Percentiles rank a stretch among this genome's conserved stretches.
Evolutionary conservation across 2,888 invertebrate species (phyloP).

Genomic region (Ptilodon capucinus): DNA sequence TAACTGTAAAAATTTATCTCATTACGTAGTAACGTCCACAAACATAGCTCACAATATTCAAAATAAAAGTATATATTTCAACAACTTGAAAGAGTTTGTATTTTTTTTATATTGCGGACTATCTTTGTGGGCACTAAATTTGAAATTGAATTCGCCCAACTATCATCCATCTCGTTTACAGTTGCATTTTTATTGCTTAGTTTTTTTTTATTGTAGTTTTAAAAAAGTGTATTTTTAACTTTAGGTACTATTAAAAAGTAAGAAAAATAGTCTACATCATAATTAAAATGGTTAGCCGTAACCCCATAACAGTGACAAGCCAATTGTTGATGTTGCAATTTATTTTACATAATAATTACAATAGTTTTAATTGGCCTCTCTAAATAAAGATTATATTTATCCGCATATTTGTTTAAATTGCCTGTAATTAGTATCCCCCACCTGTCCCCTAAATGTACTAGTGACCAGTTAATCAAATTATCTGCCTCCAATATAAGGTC

Average conservation of each 20-base stretch:
- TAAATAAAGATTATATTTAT: constrained; percentile 76
- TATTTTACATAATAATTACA: constrained; percentile 54
- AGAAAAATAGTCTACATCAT: constrained; percentile 52
- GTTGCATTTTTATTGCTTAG: constrained; percentile 68
- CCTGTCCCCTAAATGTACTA: background rate
- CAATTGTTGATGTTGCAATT: constrained; percentile 59
- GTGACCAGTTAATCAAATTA: no score
- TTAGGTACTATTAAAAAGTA: constrained; percentile 55
- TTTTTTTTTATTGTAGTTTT: constrained; percentile 47
- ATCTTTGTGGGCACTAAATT: constrained; percentile 19
- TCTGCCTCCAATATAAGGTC: no score
- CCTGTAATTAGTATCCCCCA: no score
- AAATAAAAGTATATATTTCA: no score
- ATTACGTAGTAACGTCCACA: constrained; percentile 13
- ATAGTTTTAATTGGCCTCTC: constrained; percentile 76
- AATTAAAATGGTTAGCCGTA: constrained; percentile 44
- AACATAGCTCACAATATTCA: background rate
- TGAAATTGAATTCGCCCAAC: constrained; percentile 51
- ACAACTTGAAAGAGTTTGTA: no score
- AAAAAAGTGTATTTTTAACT: constrained; percentile 50
- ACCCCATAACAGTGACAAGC: constrained; percentile 48
- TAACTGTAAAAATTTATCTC: constrained; percentile 25
- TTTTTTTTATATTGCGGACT: background rate
- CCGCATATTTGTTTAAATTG: constrained; percentile 31
- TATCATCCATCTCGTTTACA: constrained; percentile 61